Percentiles rank a stretch among this genome's conserved stretches.
Evolutionary conservation across 2,888 invertebrate genomes (phyloP).

Genomic region (Conomelus anceps): DNA sequence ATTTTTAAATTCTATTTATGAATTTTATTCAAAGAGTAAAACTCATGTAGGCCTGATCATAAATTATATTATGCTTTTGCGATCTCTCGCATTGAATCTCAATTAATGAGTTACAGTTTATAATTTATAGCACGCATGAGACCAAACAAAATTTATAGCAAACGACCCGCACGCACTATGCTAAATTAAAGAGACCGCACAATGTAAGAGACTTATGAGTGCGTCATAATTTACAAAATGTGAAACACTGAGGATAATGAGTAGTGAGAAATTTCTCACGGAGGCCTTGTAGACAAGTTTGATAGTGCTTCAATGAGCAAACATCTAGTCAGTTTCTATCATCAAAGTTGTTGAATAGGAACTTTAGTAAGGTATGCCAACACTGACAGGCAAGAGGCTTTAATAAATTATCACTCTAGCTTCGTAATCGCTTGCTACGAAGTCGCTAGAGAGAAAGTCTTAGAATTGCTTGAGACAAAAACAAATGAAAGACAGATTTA

Average conservation of each 20-base stretch:
- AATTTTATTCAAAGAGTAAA: no score
- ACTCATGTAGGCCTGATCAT: no score
- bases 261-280: not conserved
- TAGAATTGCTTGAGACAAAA: not conserved
- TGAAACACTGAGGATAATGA: not conserved
- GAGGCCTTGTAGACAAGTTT: not conserved
- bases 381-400: not conserved
- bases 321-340: not conserved
- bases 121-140: no score
- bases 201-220: no score
- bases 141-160: no score
- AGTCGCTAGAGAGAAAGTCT: not conserved
- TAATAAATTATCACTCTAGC: not conserved
- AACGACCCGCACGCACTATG: no score
- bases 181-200: no score
- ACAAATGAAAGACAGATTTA: not conserved
- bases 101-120: no score
- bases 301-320: not conserved
- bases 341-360: not conserved
- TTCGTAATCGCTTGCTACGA: not conserved
- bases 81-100: no score
- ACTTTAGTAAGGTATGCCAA: not conserved
- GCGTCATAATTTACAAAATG: not conserved
- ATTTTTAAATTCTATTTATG: no score
- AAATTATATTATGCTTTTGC: no score